Evolutionary conservation across 2,888 invertebrate genomes (phyloP).

Genomic region (Thyatira batis): DNA sequence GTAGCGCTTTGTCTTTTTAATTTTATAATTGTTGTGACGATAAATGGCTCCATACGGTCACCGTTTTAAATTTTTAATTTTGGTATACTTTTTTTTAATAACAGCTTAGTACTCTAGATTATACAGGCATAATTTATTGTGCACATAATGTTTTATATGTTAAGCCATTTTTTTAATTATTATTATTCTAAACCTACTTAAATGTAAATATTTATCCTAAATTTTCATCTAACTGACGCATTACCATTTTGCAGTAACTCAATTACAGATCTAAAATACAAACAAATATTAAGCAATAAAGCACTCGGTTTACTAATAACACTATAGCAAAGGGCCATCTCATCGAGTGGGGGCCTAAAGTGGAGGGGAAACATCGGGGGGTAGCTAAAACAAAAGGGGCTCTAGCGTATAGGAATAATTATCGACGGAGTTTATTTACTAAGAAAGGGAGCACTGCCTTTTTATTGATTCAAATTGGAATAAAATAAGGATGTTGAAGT

Average conservation of each 20-base stretch:
- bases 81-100: neutral
- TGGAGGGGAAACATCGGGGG: constrained; percentile 47
- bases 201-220: too few species aligned
- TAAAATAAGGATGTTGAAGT: constrained; percentile 17
- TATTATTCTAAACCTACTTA: too few species aligned
- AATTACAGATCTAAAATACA: neutral
- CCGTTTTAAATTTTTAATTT: neutral
- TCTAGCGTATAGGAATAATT: constrained; percentile 64
- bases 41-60: neutral
- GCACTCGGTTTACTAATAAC: constrained; percentile 64
- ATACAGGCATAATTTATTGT: neutral
- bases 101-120: neutral
- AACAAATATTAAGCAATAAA: constrained; percentile 14
- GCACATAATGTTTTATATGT: too few species aligned
- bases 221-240: too few species aligned
- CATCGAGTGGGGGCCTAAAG: constrained; percentile 54
- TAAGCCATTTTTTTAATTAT: too few species aligned
- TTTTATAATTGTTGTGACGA: neutral
- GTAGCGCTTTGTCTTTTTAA: neutral
- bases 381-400: constrained; percentile 65
- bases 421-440: constrained; percentile 64
- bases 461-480: constrained; percentile 48
- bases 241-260: neutral
- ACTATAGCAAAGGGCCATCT: constrained; percentile 67
- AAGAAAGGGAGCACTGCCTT: constrained; percentile 58